These are phyloP conservation scores for Gerris lacustris DNA, from an alignment of 2,888 invertebrate genomes.

Conservation along the genomic window DNA sequence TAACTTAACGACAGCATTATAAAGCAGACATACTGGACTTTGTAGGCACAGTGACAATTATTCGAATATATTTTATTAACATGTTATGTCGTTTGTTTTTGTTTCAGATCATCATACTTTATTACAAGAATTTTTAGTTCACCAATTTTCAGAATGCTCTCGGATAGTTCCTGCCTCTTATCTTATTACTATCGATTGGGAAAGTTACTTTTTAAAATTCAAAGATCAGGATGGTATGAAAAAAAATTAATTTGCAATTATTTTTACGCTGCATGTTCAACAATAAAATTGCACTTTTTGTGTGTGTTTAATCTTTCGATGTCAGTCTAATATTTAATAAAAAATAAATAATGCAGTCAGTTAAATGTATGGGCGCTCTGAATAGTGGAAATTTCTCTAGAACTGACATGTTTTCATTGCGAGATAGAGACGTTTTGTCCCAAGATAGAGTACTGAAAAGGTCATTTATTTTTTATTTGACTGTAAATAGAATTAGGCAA, in stretches of 20 bases:
- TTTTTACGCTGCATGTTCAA: not conserved
- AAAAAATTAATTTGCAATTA: too few relatives aligned
- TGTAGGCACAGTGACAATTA: too few relatives aligned
- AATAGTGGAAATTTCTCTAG: too few relatives aligned
- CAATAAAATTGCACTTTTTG: not conserved
- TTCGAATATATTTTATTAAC: constrained; percentile 1
- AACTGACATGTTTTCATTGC: too few relatives aligned
- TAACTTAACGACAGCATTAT: not conserved
- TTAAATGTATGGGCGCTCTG: too few relatives aligned
- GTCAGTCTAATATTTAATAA: not conserved
- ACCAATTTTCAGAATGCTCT: constrained; percentile 57
- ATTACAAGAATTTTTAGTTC: constrained; percentile 53
- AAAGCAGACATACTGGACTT: too few relatives aligned
- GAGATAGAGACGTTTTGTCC: too few relatives aligned
- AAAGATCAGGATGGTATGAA: constrained; percentile 26
- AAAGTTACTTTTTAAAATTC: constrained; percentile 58
- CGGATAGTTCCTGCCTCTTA: constrained; percentile 56
- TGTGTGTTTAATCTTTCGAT: not conserved
- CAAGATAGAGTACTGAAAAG: too few relatives aligned
- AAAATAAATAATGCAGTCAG: not conserved
- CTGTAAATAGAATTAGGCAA: too few relatives aligned
- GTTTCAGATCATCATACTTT: not conserved
- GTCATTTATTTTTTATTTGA: too few relatives aligned
- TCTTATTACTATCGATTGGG: constrained; percentile 59
- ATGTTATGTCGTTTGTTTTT: constrained; percentile 10